Evolutionary conservation across 37 sponge, comb jelly and placozoan genomes (phyloP), one percentile per base, ranked within the genome.

Genomic region (Aplysina aerophoba): DNA sequence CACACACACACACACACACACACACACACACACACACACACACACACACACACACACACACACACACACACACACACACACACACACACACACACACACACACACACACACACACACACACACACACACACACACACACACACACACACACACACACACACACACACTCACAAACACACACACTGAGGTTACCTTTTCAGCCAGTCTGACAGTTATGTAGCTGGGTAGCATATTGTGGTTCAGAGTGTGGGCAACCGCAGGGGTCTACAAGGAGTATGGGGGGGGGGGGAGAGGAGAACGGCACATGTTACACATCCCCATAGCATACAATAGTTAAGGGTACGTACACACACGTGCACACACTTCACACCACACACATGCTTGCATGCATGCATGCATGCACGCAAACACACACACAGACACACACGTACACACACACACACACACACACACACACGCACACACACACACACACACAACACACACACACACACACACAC

Each of bases 161-260:
- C 36, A 30, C 72, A 30, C 72, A 37, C 20, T 4, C 20, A 44
- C 50, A 44, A 3, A 44, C 50, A 44, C 50, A 44, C 50, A 44
- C 50, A 44, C 50, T 11, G 6, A 19, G 27, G 53, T n/a, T 39
- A 90, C 94, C 86, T 94, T 94, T 57, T 94, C 91, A 22, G 90
- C 66, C 20, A 90, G 81, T 40, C 89, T 85, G 15, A 86, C 25
- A 14, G 94, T 91, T 11, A 94, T n/a, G 64, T 94, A 94, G n/a
- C 86, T 83, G 0, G 94, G 94, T 25, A 82, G 37, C 50, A 90
- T 35, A 6, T 65, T 20, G 15, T 28, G 58, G 44, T 50, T 22
- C 28, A 81, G 22, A 30, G 62, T 36, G 61, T 81, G 38, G 0
- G 1, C 11, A 34, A 59, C 81, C 56, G 38, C 50, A 44, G 8